phyloP scores from a whole-genome alignment of 2,113 vertebrate genomes.

The Piprites chloris region DNA sequence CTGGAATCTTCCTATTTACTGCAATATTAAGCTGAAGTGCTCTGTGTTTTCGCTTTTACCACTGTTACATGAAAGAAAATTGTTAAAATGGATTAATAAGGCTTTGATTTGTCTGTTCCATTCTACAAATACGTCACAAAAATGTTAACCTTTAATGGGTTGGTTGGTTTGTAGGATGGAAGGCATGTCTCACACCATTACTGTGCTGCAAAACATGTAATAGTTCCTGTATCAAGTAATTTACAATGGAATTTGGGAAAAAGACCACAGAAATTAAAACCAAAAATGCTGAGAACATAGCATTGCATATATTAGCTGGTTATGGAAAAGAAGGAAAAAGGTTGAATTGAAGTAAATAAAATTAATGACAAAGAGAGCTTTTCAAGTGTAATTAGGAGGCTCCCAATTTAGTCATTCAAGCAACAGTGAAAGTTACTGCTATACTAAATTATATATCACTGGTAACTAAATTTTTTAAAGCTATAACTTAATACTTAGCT shows the following conservation, averaged over 20 bases:
- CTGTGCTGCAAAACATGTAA: not conserved
- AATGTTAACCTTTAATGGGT: not conserved
- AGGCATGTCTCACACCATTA: not conserved
- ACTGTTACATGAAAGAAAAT: not conserved
- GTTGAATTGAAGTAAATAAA: not conserved
- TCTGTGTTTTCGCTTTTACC: constrained; percentile 8
- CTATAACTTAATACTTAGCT: not conserved
- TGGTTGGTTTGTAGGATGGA: not conserved
- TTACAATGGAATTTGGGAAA: not conserved
- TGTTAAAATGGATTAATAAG: not conserved
- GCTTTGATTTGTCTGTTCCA: not conserved
- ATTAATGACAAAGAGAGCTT: not conserved
- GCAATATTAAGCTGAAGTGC: not conserved
- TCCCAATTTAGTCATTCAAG: not conserved
- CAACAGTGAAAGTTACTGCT: not conserved
- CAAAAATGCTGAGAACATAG: not conserved
- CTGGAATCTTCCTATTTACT: constrained; percentile 18
- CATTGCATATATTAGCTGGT: not conserved
- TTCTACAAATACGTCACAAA: not conserved
- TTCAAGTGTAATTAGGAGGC: not conserved
- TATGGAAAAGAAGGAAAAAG: not conserved
- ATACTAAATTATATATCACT: not conserved
- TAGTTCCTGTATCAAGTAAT: not conserved
- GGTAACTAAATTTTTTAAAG: not conserved
- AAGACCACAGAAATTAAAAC: not conserved